phyloP scores from a whole-genome alignment of 1,140 invertebrate genomes.

The Hestina assimilis region DNA sequence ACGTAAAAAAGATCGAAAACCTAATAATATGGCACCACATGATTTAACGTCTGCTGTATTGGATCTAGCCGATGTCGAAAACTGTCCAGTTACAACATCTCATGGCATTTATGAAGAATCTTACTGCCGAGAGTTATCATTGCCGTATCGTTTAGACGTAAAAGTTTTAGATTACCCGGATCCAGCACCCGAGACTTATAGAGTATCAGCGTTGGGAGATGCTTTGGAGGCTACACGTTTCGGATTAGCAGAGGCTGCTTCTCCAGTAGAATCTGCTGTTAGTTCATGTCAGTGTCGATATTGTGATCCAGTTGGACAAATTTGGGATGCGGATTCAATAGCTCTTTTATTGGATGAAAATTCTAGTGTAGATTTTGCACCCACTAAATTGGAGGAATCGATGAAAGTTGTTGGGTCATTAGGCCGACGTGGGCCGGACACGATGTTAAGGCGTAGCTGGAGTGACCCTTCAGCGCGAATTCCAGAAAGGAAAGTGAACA shows the following conservation, averaged over 20 bases:
- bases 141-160: conserved; percentile 63
- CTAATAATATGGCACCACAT: conserved; percentile 72
- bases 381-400: conserved; percentile 69
- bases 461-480: conserved; percentile 79
- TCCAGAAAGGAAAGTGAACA: conserved; percentile 54
- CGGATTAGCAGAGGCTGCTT: conserved; percentile 63
- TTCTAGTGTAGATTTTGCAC: conserved; percentile 69
- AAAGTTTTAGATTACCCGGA: conserved; percentile 69
- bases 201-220: conserved; percentile 65
- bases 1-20: conserved; percentile 92
- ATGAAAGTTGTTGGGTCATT: conserved; percentile 71
- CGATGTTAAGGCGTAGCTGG: conserved; percentile 80
- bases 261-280: conserved; percentile 69
- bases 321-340: conserved; percentile 85
- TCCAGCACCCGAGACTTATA: conserved; percentile 59
- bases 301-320: conserved; percentile 86
- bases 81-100: conserved; percentile 54
- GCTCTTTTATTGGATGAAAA: conserved; percentile 65
- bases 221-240: conserved; percentile 71
- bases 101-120: conserved; percentile 67
- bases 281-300: conserved; percentile 88
- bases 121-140: conserved; percentile 63
- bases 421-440: conserved; percentile 60
- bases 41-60: conserved; percentile 56
- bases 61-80: conserved; percentile 54